These are phyloP conservation scores for Trilocha varians DNA, from an alignment of 2,888 invertebrate species.

Conservation along the genomic window DNA sequence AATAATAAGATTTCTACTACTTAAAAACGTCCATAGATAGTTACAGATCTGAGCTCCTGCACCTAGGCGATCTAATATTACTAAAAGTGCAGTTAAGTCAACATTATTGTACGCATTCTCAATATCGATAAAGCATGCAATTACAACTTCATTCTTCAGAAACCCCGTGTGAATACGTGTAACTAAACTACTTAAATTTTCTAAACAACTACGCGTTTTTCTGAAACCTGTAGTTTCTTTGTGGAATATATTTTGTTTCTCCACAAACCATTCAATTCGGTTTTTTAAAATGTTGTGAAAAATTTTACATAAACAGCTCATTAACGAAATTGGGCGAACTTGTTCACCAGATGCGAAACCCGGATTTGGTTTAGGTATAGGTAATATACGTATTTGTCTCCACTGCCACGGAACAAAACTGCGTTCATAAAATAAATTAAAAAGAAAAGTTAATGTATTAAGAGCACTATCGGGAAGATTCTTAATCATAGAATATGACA, in stretches of 20 bases:
- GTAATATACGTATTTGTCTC: slow-evolving; percentile 11
- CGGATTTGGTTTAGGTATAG: slow-evolving; percentile 14
- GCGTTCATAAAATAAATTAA: slow-evolving; percentile 2
- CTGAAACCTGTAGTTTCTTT: slow-evolving; percentile 8
- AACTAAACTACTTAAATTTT: slow-evolving; percentile 9
- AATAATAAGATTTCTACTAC: slow-evolving; percentile 8
- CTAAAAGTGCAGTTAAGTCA: slow-evolving; percentile 8
- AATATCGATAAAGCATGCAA: slow-evolving; percentile 20
- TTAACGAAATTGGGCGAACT: slow-evolving; percentile 12
- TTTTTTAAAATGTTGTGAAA: slow-evolving; percentile 10
- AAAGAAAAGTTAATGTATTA: slow-evolving; percentile 1
- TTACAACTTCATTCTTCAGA: slow-evolving; percentile 8
- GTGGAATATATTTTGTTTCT: slow-evolving; percentile 6
- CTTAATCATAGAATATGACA: slow-evolving; percentile 7
- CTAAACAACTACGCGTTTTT: slow-evolving; percentile 8
- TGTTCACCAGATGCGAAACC: not conserved
- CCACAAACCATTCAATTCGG: slow-evolving; percentile 11
- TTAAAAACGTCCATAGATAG: slow-evolving; percentile 16
- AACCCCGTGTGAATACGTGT: slow-evolving; percentile 12
- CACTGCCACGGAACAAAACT: slow-evolving; percentile 15
- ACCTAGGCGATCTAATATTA: slow-evolving; percentile 10
- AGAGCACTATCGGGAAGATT: slow-evolving; percentile 8
- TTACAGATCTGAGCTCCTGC: slow-evolving; percentile 14
- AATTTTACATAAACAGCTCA: slow-evolving; percentile 12
- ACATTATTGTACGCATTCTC: slow-evolving; percentile 24